phyloP scores from a whole-genome alignment of 2,797 vertebrate genomes.

The Lateolabrax maculatus region DNA sequence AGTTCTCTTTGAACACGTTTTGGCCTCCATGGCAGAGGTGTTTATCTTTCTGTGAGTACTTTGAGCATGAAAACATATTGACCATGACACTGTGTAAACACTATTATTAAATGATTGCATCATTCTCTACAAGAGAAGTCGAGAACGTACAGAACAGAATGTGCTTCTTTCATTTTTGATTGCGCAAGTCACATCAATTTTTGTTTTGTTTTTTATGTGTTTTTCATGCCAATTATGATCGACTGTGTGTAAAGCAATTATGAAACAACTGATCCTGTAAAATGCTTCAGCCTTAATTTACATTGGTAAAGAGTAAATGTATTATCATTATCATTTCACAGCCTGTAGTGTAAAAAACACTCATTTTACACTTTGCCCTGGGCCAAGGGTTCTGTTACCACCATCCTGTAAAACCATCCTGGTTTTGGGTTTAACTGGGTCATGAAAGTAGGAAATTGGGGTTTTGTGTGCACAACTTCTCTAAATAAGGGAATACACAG shows the following conservation, averaged over 20 bases:
- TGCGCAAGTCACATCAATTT: background rate
- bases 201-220: too few species aligned
- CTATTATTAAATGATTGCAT: background rate
- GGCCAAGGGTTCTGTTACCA: background rate
- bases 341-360: background rate
- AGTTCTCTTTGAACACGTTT: background rate
- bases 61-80: background rate
- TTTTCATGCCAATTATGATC: background rate
- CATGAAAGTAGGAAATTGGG: conserved; percentile 53
- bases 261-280: background rate
- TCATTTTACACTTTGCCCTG: background rate
- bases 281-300: background rate
- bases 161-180: background rate
- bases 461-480: conserved; percentile 27
- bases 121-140: background rate
- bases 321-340: too few species aligned
- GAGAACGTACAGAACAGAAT: background rate
- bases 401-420: conserved; percentile 5
- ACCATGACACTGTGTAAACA: conserved; percentile 24
- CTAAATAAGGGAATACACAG: conserved; percentile 25
- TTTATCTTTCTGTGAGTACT: conserved; percentile 7
- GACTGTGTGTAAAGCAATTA: too few species aligned
- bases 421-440: conserved; percentile 1
- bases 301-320: too few species aligned
- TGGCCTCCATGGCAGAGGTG: background rate